A percentile compares a stretch with the other conserved stretches of the same genome.
phyloP scores from a whole-genome alignment of 2,888 invertebrate genomes.

The Cinara cedri region DNA sequence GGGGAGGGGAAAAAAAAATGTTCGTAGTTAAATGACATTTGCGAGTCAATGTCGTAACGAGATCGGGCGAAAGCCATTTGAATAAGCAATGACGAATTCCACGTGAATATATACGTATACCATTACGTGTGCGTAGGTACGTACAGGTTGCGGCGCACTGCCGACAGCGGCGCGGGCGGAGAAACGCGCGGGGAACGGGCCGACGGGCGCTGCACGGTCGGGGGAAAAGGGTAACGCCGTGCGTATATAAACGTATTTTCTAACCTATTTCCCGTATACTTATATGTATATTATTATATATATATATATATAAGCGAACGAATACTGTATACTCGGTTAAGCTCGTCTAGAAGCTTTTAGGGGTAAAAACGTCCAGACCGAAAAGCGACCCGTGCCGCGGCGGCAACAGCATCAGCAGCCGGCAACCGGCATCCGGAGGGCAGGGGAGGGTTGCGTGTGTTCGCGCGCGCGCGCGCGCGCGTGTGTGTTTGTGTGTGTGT shows the following conservation, averaged over 20 bases:
- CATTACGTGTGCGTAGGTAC: too few relatives aligned
- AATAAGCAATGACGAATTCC: constrained; percentile 32
- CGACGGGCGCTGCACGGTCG: not conserved
- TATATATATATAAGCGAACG: too few relatives aligned
- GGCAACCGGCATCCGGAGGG: too few relatives aligned
- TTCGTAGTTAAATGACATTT: constrained; percentile 1
- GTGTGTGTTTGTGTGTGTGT: too few relatives aligned
- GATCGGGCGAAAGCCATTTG: not conserved
- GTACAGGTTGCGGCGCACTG: too few relatives aligned
- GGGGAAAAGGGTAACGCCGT: not conserved
- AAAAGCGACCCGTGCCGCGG: not conserved
- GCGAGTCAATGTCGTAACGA: constrained; percentile 2
- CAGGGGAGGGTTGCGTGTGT: not conserved
- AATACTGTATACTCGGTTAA: not conserved
- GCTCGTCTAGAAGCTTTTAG: constrained; percentile 8
- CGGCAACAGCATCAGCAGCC: too few relatives aligned
- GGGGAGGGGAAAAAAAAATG: too few relatives aligned
- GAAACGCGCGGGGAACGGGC: not conserved
- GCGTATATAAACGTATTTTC: not conserved
- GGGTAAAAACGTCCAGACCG: constrained; percentile 21
- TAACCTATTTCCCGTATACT: not conserved
- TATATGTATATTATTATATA: not conserved
- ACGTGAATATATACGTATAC: not conserved
- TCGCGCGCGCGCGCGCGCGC: too few relatives aligned
- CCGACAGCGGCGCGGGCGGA: not conserved